Percentiles rank a stretch among this genome's conserved stretches.
Evolutionary conservation across 2,797 vertebrate genomes (phyloP).

Genomic region (Aythya fuligula): DNA sequence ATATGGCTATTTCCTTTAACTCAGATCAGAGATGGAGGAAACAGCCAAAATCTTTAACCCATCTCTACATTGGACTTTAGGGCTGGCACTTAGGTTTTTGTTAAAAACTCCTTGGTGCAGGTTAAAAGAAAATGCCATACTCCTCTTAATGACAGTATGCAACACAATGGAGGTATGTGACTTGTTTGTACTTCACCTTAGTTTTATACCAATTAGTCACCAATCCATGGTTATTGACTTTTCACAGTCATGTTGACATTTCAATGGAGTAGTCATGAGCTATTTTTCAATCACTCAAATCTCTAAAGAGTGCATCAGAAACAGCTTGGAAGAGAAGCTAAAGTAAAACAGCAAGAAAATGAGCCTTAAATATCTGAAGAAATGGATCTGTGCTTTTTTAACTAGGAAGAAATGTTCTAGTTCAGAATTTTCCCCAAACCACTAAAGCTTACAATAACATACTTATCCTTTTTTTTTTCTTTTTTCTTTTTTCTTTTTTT

Average conservation of each 20-base stretch:
- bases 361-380: neutral
- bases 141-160: neutral
- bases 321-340: conserved; percentile 10
- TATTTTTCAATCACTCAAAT: neutral
- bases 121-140: neutral
- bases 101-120: neutral
- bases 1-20: neutral
- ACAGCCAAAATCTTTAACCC: neutral
- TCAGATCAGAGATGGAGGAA: neutral
- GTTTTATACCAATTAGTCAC: neutral
- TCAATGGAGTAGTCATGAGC: neutral
- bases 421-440: conserved; percentile 40
- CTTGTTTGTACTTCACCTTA: neutral
- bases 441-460: conserved; percentile 38
- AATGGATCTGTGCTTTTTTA: conserved; percentile 13
- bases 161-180: neutral
- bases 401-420: neutral
- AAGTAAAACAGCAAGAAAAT: conserved; percentile 17
- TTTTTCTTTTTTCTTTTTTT: neutral
- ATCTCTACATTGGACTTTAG: neutral
- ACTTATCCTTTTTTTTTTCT: neutral
- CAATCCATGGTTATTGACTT: neutral
- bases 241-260: neutral
- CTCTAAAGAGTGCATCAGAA: conserved; percentile 12
- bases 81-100: neutral